Percentiles rank a stretch among this genome's conserved stretches.
These are phyloP conservation scores for Lepidurus packardi DNA, from an alignment of 1,140 invertebrate genomes.

Conservation along the genomic window DNA sequence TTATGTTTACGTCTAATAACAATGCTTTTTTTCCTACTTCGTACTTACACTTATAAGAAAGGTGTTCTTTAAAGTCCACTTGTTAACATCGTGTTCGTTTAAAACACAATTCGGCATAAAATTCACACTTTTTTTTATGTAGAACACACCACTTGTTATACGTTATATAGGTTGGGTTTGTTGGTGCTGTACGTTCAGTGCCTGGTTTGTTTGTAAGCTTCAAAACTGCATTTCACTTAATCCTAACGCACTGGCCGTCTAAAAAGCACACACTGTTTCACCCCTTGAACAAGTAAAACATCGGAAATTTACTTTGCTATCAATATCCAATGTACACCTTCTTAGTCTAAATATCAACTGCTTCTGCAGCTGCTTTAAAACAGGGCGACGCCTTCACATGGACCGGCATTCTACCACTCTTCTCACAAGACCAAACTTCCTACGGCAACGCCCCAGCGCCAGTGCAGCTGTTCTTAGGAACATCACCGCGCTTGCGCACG, in stretches of 20 bases:
- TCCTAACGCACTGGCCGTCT: too few species aligned
- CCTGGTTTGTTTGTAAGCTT: too few species aligned
- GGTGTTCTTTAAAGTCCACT: too few species aligned
- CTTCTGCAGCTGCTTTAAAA: constrained; percentile 2
- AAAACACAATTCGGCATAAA: too few species aligned
- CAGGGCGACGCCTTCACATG: constrained; percentile 8
- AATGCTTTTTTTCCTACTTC: too few species aligned
- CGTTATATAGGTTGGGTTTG: too few species aligned
- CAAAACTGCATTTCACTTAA: too few species aligned
- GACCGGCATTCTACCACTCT: constrained; percentile 13
- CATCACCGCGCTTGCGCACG: not conserved
- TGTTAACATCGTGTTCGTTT: too few species aligned
- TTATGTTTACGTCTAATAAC: not conserved
- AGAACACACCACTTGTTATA: too few species aligned
- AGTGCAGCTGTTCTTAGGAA: constrained; percentile 4
- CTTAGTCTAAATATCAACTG: not conserved
- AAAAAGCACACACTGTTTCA: not conserved
- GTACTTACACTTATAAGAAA: too few species aligned
- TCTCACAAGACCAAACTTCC: not conserved
- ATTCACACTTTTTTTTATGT: too few species aligned
- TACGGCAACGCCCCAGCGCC: constrained; percentile 16
- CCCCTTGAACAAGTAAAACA: not conserved
- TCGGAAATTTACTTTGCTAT: not conserved
- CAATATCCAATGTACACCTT: not conserved
- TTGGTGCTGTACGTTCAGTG: too few species aligned